Conservation (phyloP, 1,140 invertebrate species). For the Drosophila fuyamai region DNA sequence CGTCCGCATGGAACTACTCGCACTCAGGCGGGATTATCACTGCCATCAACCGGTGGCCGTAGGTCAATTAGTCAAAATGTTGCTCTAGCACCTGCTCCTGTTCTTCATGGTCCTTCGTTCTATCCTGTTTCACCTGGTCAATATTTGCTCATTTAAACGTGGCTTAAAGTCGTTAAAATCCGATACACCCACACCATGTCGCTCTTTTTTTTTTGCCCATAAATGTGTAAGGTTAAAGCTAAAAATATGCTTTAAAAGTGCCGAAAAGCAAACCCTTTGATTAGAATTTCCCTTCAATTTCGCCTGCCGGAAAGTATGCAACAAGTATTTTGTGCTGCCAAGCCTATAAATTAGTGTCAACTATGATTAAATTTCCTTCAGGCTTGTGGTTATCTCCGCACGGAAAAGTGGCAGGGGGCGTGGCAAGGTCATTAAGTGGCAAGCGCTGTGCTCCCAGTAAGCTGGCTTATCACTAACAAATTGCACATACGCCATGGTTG, state of each 20-base stretch:
- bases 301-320: conserved; percentile 42
- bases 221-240: conserved; percentile 65
- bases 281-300: conserved; percentile 57
- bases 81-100: conserved; percentile 10
- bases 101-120: conserved; percentile 1
- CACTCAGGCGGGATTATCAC: conserved; percentile 44
- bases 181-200: neutral
- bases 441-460: conserved; percentile 3
- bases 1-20: conserved; percentile 50
- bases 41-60: conserved; percentile 36
- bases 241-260: conserved; percentile 65
- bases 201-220: neutral
- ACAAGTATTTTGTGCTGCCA: conserved; percentile 57
- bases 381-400: conserved; percentile 20
- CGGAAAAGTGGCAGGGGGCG: conserved; percentile 2
- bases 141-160: conserved; percentile 64
- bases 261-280: conserved; percentile 28
- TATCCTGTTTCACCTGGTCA: conserved; percentile 48
- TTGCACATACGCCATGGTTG: conserved; percentile 56
- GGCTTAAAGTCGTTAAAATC: conserved; percentile 64
- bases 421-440: conserved; percentile 49
- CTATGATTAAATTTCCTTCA: conserved; percentile 49
- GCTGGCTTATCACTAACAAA: conserved; percentile 53
- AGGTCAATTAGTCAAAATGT: conserved; percentile 75
- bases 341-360: conserved; percentile 63